Evolutionary conservation across 2,113 vertebrate species (phyloP).

Genomic region (Nettapus auritus): DNA sequence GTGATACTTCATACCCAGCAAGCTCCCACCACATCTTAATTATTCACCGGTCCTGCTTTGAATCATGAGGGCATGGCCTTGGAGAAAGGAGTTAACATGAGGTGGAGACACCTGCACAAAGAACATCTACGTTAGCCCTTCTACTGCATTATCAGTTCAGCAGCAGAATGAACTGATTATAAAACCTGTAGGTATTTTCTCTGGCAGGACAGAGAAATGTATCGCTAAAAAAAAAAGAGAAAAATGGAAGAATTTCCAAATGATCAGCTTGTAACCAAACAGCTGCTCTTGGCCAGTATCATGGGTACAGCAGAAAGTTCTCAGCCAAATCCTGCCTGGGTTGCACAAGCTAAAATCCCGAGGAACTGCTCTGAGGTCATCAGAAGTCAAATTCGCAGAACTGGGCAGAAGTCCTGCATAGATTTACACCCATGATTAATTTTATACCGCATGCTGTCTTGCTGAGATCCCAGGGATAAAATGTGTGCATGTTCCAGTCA

Average conservation of each 20-base stretch:
- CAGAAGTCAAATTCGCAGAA: not conserved
- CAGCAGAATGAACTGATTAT: not conserved
- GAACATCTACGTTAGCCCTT: not conserved
- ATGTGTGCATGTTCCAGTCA: not conserved
- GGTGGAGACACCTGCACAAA: not conserved
- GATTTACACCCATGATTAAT: not conserved
- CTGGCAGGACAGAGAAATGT: not conserved
- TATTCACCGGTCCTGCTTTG: not conserved
- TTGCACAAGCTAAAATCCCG: not conserved
- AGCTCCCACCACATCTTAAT: not conserved
- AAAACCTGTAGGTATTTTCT: not conserved
- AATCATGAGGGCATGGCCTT: not conserved
- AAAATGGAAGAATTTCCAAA: not conserved
- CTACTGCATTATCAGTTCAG: not conserved
- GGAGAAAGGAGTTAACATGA: not conserved
- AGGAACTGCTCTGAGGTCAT: not conserved
- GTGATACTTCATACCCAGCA: not conserved
- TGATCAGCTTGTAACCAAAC: not conserved
- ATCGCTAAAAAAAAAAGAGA: not conserved
- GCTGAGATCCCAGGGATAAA: not conserved
- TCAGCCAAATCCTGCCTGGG: not conserved
- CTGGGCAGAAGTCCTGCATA: not conserved
- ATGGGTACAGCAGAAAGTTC: not conserved
- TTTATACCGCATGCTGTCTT: not conserved
- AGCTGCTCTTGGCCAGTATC: not conserved